Base-by-base conservation (phyloP, 2,888 invertebrate genomes). In the Raillietiella orientalis region DNA sequence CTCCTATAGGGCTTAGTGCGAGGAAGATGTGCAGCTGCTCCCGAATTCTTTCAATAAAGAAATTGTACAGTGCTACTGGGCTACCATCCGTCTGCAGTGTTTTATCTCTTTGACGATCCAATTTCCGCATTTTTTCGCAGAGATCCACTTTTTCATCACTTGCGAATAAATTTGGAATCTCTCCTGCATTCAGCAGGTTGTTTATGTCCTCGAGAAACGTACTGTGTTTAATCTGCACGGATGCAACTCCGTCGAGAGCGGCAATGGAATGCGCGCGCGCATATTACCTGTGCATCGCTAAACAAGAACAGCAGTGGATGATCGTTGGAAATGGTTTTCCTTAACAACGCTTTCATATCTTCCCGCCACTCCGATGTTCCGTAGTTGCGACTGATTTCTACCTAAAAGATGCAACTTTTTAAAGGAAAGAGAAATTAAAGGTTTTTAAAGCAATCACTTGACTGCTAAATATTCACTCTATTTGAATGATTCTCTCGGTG, bases 171-270 rank as follows among this genome's bases (percentile, higher is more conserved):
- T 82, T 84, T 0, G 84, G 84, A 1, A 84, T 74, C 53, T 84
- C 84, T 3, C 84, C 84, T 1, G 75, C 69, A 44, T 82, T 84
- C 23, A 87, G 47, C 46, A 87, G 58, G 42, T 82, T 84, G 41
- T 71, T 79, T 2, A 84, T 62, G 39, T 87, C 87, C 46, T 87
- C 84, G 25, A 87, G 50, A 41, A 84, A 84, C 1, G 66, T 66
- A 50, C 84, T 82, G 45, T 77, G 69, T 54, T 82, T 82, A 19
- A 82, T 74, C 34, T n/a, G n/a, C n/a, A n/a, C n/a, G n/a, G n/a
- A n/a, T n/a, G n/a, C n/a, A n/a, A n/a, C n/a, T n/a, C n/a, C n/a
- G n/a, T n/a, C n/a, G n/a, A n/a, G n/a, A n/a, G n/a, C n/a, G n/a
- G n/a, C n/a, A n/a, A n/a, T n/a, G n/a, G n/a, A n/a, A n/a, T n/a